Conservation (phyloP, 2,888 invertebrate genomes). For the Philhelius pedissequus region DNA sequence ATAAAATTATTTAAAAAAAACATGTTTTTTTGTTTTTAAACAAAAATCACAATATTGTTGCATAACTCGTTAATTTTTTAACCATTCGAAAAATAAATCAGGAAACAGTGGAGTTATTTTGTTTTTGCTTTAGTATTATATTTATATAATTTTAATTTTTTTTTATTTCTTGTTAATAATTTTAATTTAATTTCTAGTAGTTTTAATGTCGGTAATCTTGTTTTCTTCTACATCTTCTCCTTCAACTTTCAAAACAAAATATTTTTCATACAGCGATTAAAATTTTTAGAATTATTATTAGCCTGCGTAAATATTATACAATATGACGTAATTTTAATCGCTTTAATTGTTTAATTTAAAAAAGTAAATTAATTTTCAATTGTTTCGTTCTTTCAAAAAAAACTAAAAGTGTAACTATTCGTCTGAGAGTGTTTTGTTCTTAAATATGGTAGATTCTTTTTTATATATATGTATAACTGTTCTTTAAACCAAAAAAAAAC, state of each 20-base stretch:
- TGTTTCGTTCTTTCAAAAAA: constrained; percentile 3
- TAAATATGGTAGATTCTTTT: constrained; percentile 23
- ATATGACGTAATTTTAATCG: constrained; percentile 47
- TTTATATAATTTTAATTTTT: neutral
- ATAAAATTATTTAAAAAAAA: constrained; percentile 23
- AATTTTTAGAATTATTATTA: neutral
- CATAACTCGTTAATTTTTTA: constrained; percentile 47
- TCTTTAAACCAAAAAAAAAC: neutral
- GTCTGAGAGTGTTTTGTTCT: constrained; percentile 2
- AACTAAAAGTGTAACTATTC: neutral
- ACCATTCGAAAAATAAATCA: constrained; percentile 18
- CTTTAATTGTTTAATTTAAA: constrained; percentile 53
- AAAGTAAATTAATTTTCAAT: neutral
- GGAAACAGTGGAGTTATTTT: constrained; percentile 55
- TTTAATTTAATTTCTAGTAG: constrained; percentile 27
- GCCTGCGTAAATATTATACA: constrained; percentile 1
- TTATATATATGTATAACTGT: neutral
- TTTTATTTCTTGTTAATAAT: constrained; percentile 2
- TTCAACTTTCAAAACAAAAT: neutral
- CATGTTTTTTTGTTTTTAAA: constrained; percentile 13
- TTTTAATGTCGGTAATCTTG: constrained; percentile 37
- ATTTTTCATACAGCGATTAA: constrained; percentile 29
- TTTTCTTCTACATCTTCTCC: neutral
- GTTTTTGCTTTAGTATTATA: constrained; percentile 29
- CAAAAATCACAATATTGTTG: constrained; percentile 60